Base-by-base conservation (phyloP, 2,888 invertebrate species). In the Holacanthella duospinosa region DNA sequence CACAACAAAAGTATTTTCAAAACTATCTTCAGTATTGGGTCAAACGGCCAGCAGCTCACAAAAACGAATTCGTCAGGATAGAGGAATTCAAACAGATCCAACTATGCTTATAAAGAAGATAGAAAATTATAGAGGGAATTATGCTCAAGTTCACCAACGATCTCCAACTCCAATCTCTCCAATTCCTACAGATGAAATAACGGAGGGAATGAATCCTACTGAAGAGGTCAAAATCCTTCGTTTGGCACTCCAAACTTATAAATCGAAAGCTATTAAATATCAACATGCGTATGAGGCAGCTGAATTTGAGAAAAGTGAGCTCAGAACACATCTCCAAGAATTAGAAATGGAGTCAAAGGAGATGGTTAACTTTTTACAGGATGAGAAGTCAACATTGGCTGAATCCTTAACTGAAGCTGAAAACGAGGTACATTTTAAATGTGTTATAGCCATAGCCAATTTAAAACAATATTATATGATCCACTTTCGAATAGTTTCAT, bases 361-460 rank as follows among this genome's bases (percentile, higher is more conserved):
- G 78, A 81, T 92, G 79, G 89, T 90, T 75, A 91, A 92, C 75
- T 93, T 93, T 76, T 81, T 92, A 67, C 88, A 89, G 73, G 87
- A 88, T 12, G 92, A 93, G 78, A 91, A 91, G 74, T 82, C 84
- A 3, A 86, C 89, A 9, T 80, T 92, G 71, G 82, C 84, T 26
- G 90, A 91, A 75, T 86, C 89, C 0, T 79, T 92, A 54, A 84
- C 85, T 48, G 92, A 92, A 70, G 81, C 86, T 1, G 92, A 92
- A 77, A 76, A 77, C 0, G 86, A 87, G 76, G 81, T 84, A 61
- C 76, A 77, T 43, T 48, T 26, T 54, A 27, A n/a, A n/a, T n/a
- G n/a, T n/a, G n/a, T n/a, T n/a, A 24, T 28, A n/a, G n/a, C 44
- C 48, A n/a, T n/a, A n/a, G n/a, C n/a, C n/a, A n/a, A n/a, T n/a